These are phyloP conservation scores for Lepidostoma basale DNA, from an alignment of 1,140 invertebrate species.

Conservation along the genomic window DNA sequence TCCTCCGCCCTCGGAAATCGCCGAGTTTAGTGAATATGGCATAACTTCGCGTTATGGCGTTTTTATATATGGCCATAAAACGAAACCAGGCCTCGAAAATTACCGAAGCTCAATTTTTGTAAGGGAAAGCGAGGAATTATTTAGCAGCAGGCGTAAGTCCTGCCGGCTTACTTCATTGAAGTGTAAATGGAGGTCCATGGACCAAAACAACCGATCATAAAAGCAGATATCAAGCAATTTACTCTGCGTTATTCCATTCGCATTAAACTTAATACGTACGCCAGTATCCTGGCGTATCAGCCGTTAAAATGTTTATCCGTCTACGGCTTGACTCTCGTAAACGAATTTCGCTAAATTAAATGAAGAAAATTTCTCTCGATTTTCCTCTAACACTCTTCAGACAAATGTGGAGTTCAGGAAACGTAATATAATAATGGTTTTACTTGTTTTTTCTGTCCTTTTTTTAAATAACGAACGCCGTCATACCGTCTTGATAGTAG, in stretches of 20 bases:
- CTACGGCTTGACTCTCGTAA: too few relatives aligned
- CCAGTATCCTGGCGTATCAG: background rate
- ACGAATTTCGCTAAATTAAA: too few relatives aligned
- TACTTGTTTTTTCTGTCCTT: too few relatives aligned
- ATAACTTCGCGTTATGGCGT: constrained; percentile 22
- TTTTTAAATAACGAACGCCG: too few relatives aligned
- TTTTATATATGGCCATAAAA: constrained; percentile 20
- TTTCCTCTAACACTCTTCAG: too few relatives aligned
- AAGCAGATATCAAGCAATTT: constrained; percentile 16
- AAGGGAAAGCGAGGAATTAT: constrained; percentile 8
- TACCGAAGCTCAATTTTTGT: constrained; percentile 21
- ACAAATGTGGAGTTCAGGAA: too few relatives aligned
- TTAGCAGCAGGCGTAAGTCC: constrained; percentile 3
- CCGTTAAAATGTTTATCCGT: background rate
- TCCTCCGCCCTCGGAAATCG: background rate
- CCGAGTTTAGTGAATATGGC: constrained; percentile 7
- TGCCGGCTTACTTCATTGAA: background rate
- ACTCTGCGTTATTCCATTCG: background rate
- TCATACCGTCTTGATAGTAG: too few relatives aligned
- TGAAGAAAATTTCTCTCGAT: too few relatives aligned
- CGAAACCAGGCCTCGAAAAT: constrained; percentile 19
- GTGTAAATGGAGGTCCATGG: background rate
- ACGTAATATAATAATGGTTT: too few relatives aligned
- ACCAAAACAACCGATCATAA: constrained; percentile 14
- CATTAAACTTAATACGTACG: background rate